These are phyloP conservation scores for Belonocnema kinseyi DNA, from an alignment of 1,140 invertebrate species.

Conservation along the genomic window DNA sequence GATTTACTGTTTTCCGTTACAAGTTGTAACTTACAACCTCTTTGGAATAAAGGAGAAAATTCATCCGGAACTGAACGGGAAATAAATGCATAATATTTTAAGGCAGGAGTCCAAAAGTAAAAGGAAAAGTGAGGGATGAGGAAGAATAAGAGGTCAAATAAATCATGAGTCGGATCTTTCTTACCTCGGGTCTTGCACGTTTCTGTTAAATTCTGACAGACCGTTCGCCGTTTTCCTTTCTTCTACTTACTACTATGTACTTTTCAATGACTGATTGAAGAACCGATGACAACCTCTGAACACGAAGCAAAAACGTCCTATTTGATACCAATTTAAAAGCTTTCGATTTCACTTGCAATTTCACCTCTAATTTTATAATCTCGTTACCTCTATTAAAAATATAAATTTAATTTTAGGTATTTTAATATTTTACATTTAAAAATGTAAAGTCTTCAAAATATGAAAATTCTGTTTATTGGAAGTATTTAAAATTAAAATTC, in stretches of 20 bases:
- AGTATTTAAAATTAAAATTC: too few relatives aligned
- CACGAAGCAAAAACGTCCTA: too few relatives aligned
- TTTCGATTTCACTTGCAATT: too few relatives aligned
- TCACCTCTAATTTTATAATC: too few relatives aligned
- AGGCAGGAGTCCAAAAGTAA: constrained; percentile 38
- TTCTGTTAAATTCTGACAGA: constrained; percentile 32
- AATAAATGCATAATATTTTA: background rate
- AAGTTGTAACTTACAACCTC: background rate
- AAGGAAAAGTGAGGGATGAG: constrained; percentile 66
- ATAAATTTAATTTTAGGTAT: too few relatives aligned
- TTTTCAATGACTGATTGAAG: constrained; percentile 3
- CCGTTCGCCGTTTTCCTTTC: constrained; percentile 27
- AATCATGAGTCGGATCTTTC: constrained; percentile 66
- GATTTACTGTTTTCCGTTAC: background rate
- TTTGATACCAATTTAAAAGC: too few relatives aligned
- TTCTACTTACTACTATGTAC: constrained; percentile 11
- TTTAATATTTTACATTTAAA: too few relatives aligned
- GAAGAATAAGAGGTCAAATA: constrained; percentile 66
- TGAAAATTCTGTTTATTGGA: too few relatives aligned
- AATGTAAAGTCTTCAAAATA: too few relatives aligned
- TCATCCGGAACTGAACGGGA: background rate
- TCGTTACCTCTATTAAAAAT: too few relatives aligned
- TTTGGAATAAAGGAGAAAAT: constrained; percentile 3
- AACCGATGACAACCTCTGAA: background rate
- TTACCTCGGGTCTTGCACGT: constrained; percentile 34